Evolutionary conservation across 2,797 vertebrate species (phyloP).

Genomic region (Dendrocincla fuliginosa): DNA sequence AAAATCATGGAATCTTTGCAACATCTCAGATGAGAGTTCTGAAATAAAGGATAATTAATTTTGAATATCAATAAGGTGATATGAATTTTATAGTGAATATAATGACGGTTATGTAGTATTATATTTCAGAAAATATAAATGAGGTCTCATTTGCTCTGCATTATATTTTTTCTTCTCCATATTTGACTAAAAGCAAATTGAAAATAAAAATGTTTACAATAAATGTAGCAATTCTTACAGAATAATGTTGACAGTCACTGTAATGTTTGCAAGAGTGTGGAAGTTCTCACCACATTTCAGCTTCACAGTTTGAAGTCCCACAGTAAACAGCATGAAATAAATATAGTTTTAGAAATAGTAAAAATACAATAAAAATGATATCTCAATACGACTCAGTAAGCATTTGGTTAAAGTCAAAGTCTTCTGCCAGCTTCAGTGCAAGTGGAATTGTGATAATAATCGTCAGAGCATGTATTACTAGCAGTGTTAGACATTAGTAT

Average conservation of each 20-base stretch:
- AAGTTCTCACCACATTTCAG: not conserved
- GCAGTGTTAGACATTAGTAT: not conserved
- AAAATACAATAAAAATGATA: not conserved
- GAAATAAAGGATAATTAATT: not conserved
- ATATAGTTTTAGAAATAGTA: not conserved
- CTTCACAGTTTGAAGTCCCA: not conserved
- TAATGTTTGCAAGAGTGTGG: not conserved
- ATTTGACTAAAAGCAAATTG: not conserved
- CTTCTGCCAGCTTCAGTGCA: not conserved
- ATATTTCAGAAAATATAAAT: not conserved
- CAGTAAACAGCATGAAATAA: not conserved
- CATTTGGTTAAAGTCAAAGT: not conserved
- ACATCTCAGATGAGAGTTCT: not conserved
- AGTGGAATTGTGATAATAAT: not conserved
- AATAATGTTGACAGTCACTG: not conserved
- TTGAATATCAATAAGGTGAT: not conserved
- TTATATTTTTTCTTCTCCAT: not conserved
- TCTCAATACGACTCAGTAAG: not conserved
- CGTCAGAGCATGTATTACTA: not conserved
- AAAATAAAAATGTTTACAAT: not conserved
- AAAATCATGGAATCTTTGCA: not conserved
- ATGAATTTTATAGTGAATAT: not conserved
- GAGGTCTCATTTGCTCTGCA: not conserved
- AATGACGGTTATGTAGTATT: not conserved
- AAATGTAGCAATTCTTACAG: not conserved